Base-by-base conservation (phyloP, 1,140 invertebrate genomes). In the Oedothorax gibbosus region DNA sequence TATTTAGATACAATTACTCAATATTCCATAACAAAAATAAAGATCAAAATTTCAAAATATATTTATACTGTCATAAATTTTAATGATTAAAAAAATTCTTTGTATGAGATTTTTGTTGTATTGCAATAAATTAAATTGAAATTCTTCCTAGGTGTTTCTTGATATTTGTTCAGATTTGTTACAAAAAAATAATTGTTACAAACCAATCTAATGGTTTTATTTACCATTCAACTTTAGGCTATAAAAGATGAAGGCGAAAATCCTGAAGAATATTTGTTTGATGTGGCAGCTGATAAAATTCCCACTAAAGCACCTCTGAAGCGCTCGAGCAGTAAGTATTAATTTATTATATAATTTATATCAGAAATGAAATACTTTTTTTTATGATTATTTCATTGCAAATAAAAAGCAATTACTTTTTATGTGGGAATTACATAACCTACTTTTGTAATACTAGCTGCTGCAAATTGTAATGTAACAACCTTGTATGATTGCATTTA, bases 241-340 rank as follows among this genome's bases (percentile, higher is more conserved):
- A 91, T 97, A 68, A 91, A 93, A 87, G 94, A 94, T n/a, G 95
- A 96, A 90, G 95, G 95, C 2, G 88, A 93, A 78, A 93, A 96
- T 91, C 94, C 95, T 15, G 93, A 94, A 15, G 94, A 93, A 60
- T 95, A 93, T 89, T 89, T 93, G 21, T 95, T 97, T 90, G 92
- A 95, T 84, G 87, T 89, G 3, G 87, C 86, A 87, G 88, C 87
- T 68, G 76, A 64, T 57, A 80, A 71, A n/a, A 78, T 85, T 35
- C 62, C 86, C 49, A 57, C 83, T 12, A 89, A 88, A 80, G 87
- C 86, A 86, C 71, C 78, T 64, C 49, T 69, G 4, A 86, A 86
- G 60, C 49, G 85, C 7, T 81, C 79, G 14, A 82, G 69, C 18
- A 76, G 85, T 86, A 76, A 86, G 85, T 77, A 9, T 15, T 35